A percentile compares a stretch with the other conserved stretches of the same genome.
phyloP scores from a whole-genome alignment of 2,113 vertebrate species.

The Elephantulus edwardii region DNA sequence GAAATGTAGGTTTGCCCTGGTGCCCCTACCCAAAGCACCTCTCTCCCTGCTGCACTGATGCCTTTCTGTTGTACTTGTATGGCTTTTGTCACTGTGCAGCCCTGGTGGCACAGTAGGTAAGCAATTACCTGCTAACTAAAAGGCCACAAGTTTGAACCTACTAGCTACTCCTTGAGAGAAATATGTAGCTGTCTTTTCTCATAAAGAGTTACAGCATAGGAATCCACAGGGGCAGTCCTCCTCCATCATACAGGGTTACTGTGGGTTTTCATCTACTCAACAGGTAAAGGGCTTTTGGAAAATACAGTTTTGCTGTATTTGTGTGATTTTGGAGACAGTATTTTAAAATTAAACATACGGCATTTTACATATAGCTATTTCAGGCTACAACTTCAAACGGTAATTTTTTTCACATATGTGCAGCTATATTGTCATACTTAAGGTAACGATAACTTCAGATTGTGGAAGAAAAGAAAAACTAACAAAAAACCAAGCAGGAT shows the following conservation, averaged over 20 bases:
- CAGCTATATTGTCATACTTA: background rate
- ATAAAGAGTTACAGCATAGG: background rate
- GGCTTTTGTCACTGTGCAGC: background rate
- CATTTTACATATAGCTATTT: background rate
- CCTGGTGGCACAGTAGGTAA: background rate
- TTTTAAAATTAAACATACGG: background rate
- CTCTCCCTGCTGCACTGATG: background rate
- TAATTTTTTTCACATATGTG: background rate
- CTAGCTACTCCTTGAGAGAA: background rate
- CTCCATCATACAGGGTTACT: background rate
- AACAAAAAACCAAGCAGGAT: too few relatives aligned
- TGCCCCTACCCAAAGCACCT: background rate
- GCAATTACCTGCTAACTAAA: background rate
- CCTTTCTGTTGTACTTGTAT: background rate
- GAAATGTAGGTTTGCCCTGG: background rate
- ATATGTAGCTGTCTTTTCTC: background rate
- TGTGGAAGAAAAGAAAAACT: background rate
- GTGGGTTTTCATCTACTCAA: background rate
- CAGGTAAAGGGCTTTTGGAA: background rate
- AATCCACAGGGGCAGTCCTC: background rate
- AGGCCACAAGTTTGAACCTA: background rate
- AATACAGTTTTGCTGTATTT: background rate
- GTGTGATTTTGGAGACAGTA: background rate
- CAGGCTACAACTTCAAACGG: background rate
- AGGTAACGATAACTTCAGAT: background rate